phyloP scores from a whole-genome alignment of 2,797 vertebrate species.

The Hydrophis major region DNA sequence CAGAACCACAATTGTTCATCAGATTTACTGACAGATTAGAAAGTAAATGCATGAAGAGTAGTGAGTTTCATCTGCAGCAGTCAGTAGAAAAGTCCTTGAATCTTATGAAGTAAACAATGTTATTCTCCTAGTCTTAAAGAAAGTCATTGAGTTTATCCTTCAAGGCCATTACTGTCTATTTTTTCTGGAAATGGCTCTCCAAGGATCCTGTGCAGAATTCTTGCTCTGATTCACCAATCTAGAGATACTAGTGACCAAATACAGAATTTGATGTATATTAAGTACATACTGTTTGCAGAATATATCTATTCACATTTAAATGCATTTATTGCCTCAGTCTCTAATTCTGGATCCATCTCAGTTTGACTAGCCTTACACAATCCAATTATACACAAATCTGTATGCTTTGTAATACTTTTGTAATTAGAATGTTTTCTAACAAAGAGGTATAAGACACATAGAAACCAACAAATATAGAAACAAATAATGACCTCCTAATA shows the following conservation, averaged over 20 bases:
- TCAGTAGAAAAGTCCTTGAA: constrained; percentile 15
- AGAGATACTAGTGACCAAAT: not conserved
- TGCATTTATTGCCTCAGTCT: not conserved
- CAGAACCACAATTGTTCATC: not conserved
- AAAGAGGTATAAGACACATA: not conserved
- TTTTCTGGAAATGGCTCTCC: not conserved
- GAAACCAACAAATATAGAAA: not conserved
- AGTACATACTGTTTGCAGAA: not conserved
- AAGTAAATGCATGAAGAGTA: constrained; percentile 1
- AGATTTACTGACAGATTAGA: constrained; percentile 33
- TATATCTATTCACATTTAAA: not conserved
- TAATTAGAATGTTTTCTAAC: not conserved
- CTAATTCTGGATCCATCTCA: not conserved
- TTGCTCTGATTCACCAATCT: not conserved
- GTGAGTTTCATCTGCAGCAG: not conserved
- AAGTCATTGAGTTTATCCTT: not conserved
- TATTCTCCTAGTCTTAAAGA: not conserved
- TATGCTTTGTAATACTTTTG: not conserved
- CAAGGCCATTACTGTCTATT: not conserved
- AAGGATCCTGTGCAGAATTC: not conserved
- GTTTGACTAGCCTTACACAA: not conserved
- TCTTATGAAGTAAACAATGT: constrained; percentile 5
- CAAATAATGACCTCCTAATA: not conserved
- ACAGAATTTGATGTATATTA: not conserved
- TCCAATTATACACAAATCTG: not conserved